Base-by-base conservation (phyloP, 2,888 invertebrate species). In the Epirrhoe tristata region DNA sequence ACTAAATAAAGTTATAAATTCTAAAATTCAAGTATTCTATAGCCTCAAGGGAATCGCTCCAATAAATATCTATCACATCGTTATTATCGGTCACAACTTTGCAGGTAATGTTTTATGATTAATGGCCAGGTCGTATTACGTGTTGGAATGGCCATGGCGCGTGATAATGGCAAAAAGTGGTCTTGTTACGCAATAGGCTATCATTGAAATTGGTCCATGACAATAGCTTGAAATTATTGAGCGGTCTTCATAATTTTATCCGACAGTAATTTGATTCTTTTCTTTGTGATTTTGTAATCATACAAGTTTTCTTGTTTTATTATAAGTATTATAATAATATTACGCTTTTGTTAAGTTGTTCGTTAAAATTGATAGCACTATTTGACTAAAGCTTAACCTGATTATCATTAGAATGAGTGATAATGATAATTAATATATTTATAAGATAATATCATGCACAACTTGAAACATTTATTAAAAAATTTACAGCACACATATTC, bases 31-130 rank as follows among this genome's bases (percentile, higher is more conserved):
- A 64, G 8, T 32, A 61, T 50, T 17, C 34, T n/a, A 17, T 24
- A 43, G 57, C 57, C 60, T 55, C 60, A 54, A 54, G 56, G 56
- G 57, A 57, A 51, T 59, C 17, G 16, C 51, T 63, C 34, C 61
- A 73, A 77, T 76, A 80, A 77, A 80, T 82, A 77, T 76, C 76
- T 77, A 79, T 76, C 73, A 74, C 80, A 81, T 80, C 78, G 81
- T 80, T 79, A 76, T 74, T 79, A 81, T 83, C 77, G 76, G 76
- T 81, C 80, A 79, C 80, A 78, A 77, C 68, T 66, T 63, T 55
- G 58, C 71, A 55, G 53, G 78, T 82, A 78, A 80, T 80, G 77
- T 82, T 78, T 72, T 77, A 81, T 87, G 86, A 88, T 87, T 87
- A 83, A 88, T 86, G 84, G 80, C 73, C 14, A 61, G 73, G 52